Evolutionary conservation across 2,113 vertebrate species (phyloP).

Genomic region (Phrynocephalus versicolor): DNA sequence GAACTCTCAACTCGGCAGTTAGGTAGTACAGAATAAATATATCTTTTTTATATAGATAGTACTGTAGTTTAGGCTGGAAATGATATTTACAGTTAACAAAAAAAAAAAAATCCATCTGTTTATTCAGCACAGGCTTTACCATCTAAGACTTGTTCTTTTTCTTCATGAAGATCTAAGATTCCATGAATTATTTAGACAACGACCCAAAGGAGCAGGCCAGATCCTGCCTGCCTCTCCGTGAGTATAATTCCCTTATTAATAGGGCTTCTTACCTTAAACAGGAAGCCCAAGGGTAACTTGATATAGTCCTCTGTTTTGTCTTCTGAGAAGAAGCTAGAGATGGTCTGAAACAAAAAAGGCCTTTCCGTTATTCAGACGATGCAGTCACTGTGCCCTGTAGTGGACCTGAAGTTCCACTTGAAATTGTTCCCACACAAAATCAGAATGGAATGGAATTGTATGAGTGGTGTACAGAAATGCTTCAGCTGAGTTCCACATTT

Average conservation of each 20-base stretch:
- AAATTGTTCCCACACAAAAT: neutral
- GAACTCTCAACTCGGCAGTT: neutral
- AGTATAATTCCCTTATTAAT: too few species aligned
- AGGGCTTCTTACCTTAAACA: neutral
- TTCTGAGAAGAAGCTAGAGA: neutral
- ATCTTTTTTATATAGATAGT: neutral
- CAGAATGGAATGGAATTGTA: neutral
- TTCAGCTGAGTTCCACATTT: neutral
- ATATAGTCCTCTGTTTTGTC: fast-evolving
- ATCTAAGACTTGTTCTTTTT: neutral
- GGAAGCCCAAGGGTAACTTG: fast-evolving
- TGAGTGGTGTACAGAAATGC: neutral
- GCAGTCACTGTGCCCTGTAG: neutral
- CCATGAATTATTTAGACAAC: neutral
- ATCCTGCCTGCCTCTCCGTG: neutral
- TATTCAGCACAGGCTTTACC: neutral
- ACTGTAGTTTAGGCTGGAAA: neutral
- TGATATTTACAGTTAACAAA: neutral
- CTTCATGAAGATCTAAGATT: neutral
- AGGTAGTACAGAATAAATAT: neutral
- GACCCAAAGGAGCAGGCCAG: neutral
- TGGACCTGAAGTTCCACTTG: neutral
- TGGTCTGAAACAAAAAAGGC: neutral
- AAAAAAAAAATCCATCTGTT: neutral
- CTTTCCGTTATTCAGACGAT: neutral